Percentiles rank a stretch among this genome's conserved stretches.
phyloP scores from a whole-genome alignment of 2,113 vertebrate species.

The Accipiter cooperii region DNA sequence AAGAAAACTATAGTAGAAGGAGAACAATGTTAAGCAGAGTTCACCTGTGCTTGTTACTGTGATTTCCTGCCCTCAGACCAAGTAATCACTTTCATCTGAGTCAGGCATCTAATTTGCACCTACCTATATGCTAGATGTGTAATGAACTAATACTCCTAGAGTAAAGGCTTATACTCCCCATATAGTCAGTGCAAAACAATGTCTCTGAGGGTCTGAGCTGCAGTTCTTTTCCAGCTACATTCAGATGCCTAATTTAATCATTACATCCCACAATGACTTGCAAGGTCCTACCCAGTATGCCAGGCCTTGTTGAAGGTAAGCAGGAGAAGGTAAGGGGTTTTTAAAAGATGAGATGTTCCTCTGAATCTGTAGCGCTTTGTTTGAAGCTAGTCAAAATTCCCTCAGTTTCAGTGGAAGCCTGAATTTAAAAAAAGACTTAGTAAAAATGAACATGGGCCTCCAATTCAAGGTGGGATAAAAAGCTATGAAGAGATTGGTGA shows the following conservation, averaged over 20 bases:
- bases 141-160: not conserved
- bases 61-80: not conserved
- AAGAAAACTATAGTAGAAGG: not conserved
- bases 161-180: not conserved
- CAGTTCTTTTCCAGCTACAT: not conserved
- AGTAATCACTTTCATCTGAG: not conserved
- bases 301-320: not conserved
- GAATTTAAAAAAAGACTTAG: not conserved
- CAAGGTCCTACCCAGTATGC: not conserved
- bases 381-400: not conserved
- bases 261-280: not conserved
- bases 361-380: not conserved
- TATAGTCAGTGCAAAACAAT: not conserved
- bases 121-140: not conserved
- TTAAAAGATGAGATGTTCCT: not conserved
- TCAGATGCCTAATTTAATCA: not conserved
- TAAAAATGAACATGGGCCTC: not conserved
- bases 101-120: not conserved
- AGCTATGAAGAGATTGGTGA: not conserved
- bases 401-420: not conserved
- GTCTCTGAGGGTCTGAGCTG: not conserved
- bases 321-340: not conserved
- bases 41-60: not conserved
- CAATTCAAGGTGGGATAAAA: not conserved
- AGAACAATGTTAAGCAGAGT: not conserved